These are phyloP conservation scores for Centropus bengalensis DNA, from an alignment of 2,113 vertebrate genomes.

Conservation along the genomic window DNA sequence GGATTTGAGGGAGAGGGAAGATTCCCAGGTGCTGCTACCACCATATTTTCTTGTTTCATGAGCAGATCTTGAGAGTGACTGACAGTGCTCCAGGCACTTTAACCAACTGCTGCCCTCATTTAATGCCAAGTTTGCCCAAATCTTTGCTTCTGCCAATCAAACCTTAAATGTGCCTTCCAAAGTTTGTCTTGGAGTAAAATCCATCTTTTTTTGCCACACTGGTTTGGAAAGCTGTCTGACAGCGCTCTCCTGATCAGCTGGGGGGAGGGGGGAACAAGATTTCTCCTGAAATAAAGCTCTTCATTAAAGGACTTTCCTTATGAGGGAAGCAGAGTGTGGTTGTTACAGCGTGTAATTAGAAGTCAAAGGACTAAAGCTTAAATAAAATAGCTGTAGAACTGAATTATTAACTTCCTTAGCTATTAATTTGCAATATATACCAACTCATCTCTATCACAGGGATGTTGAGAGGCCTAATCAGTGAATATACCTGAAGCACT, in stretches of 20 bases:
- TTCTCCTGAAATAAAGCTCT: constrained; percentile 13
- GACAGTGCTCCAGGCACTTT: background rate
- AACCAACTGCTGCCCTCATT: constrained; percentile 15
- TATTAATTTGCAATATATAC: constrained; percentile 23
- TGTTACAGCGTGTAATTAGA: constrained; percentile 26
- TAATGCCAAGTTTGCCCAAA: background rate
- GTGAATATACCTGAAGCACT: background rate
- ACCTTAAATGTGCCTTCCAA: background rate
- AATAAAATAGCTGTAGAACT: constrained; percentile 15
- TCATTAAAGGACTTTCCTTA: constrained; percentile 29
- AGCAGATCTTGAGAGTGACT: constrained; percentile 8
- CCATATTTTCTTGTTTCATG: background rate
- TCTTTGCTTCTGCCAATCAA: constrained; percentile 26
- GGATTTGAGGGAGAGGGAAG: background rate
- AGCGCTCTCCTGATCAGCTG: constrained; percentile 14
- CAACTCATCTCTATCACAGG: background rate
- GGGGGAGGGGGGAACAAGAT: constrained; percentile 4
- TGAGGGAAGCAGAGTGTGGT: background rate
- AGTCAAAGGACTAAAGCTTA: constrained; percentile 27
- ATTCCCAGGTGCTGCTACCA: background rate
- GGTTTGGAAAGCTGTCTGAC: background rate
- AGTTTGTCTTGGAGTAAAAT: constrained; percentile 12
- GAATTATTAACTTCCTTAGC: constrained; percentile 37
- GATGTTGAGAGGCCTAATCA: background rate
- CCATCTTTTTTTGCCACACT: background rate